These are phyloP conservation scores for Arizona elegans DNA, from an alignment of 2,113 vertebrate genomes.

Conservation along the genomic window DNA sequence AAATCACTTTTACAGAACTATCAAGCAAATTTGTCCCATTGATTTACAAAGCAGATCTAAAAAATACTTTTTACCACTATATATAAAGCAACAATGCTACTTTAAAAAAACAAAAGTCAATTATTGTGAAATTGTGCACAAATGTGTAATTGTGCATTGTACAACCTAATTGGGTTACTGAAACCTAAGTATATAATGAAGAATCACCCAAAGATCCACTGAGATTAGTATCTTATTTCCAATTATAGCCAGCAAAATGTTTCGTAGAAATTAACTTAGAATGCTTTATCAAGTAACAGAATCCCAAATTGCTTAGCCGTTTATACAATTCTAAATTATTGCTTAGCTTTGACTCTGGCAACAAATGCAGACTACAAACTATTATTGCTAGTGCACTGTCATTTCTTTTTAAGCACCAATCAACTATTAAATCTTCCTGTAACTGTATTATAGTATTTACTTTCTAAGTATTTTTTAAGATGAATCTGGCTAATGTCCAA, in stretches of 20 bases:
- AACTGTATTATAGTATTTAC: neutral
- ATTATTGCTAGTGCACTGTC: neutral
- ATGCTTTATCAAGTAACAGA: neutral
- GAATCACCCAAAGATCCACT: neutral
- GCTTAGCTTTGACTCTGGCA: neutral
- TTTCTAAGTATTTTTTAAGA: neutral
- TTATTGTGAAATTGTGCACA: neutral
- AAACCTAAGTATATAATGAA: neutral
- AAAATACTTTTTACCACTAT: neutral
- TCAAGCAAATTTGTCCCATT: neutral
- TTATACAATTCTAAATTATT: neutral
- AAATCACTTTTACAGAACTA: neutral
- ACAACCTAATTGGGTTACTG: neutral
- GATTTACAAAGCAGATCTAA: neutral
- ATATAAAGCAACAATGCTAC: neutral
- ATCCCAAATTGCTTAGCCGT: neutral
- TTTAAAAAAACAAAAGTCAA: neutral
- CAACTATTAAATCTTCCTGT: neutral
- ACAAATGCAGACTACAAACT: neutral
- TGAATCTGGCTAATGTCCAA: neutral
- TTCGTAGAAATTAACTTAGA: neutral
- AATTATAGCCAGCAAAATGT: neutral
- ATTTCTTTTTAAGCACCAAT: neutral
- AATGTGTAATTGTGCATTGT: neutral
- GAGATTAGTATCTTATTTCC: neutral